Conservation (phyloP, 2,113 vertebrate genomes). For the Hippocampus zosterae region DNA sequence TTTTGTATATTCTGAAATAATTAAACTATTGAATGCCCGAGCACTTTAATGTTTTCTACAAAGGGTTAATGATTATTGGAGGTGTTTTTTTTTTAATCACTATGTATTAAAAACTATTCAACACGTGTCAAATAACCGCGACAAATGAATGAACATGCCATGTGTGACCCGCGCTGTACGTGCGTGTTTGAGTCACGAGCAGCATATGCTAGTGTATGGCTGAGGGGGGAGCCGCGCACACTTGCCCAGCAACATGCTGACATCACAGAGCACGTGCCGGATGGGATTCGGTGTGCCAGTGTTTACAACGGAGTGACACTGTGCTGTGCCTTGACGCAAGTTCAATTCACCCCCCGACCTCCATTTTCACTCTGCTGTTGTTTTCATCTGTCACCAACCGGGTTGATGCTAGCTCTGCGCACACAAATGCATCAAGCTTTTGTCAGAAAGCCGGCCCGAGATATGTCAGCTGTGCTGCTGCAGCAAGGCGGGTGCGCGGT, state of each 20-base stretch:
- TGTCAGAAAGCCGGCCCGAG: slow-evolving; percentile 42
- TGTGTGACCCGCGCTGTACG: neutral
- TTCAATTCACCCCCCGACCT: slow-evolving; percentile 40
- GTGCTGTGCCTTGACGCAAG: slow-evolving; percentile 56
- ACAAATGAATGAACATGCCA: slow-evolving; percentile 4
- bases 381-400: slow-evolving; percentile 47
- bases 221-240: slow-evolving; percentile 60
- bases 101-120: neutral
- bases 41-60: too few species aligned
- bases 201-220: slow-evolving; percentile 62
- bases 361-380: slow-evolving; percentile 41
- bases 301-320: slow-evolving; percentile 67
- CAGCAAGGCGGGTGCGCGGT: slow-evolving; percentile 44
- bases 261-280: slow-evolving; percentile 70
- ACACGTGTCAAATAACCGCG: neutral
- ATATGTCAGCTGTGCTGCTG: slow-evolving; percentile 54
- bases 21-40: neutral
- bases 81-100: neutral
- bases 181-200: slow-evolving; percentile 13
- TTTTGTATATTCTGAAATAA: too few species aligned
- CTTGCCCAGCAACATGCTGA: slow-evolving; percentile 75
- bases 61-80: too few species aligned
- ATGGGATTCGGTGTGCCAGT: slow-evolving; percentile 63
- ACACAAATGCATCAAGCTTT: slow-evolving; percentile 13
- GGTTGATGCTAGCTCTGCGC: neutral